Evolutionary conservation across 2,797 vertebrate species (phyloP).

Genomic region (Tolypeutes matacus): DNA sequence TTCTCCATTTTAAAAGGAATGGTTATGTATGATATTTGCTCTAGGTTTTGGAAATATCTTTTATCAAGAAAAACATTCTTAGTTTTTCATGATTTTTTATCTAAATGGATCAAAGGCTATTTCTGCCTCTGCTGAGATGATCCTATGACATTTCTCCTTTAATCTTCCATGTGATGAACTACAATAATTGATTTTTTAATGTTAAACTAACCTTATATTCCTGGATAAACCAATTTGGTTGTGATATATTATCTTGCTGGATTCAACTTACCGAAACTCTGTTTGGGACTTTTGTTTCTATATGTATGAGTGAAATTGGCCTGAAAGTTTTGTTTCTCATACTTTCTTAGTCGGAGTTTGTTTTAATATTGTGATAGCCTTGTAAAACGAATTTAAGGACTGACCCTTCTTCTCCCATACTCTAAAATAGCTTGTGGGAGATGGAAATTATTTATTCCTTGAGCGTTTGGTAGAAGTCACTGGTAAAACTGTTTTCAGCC

Average conservation of each 20-base stretch:
- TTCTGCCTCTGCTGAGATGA: neutral
- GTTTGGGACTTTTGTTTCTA: neutral
- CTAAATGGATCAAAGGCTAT: neutral
- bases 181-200: slow-evolving; percentile 17
- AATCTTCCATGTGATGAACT: neutral
- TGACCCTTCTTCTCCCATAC: neutral
- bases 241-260: neutral
- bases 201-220: neutral
- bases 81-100: neutral
- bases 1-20: slow-evolving; percentile 15
- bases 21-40: neutral
- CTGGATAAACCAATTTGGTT: neutral
- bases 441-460: neutral
- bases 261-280: slow-evolving; percentile 31
- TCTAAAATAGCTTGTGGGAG: neutral
- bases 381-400: neutral
- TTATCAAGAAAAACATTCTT: neutral
- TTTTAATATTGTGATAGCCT: neutral
- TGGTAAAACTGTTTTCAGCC: slow-evolving; percentile 1
- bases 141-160: slow-evolving; percentile 27
- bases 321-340: slow-evolving; percentile 33
- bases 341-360: slow-evolving; percentile 7
- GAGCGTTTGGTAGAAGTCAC: slow-evolving; percentile 17
- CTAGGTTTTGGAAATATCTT: neutral
- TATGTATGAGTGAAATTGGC: neutral